Base-by-base conservation (phyloP, 37 sponge, comb jelly and placozoan genomes). In the Ephydatia muelleri region DNA sequence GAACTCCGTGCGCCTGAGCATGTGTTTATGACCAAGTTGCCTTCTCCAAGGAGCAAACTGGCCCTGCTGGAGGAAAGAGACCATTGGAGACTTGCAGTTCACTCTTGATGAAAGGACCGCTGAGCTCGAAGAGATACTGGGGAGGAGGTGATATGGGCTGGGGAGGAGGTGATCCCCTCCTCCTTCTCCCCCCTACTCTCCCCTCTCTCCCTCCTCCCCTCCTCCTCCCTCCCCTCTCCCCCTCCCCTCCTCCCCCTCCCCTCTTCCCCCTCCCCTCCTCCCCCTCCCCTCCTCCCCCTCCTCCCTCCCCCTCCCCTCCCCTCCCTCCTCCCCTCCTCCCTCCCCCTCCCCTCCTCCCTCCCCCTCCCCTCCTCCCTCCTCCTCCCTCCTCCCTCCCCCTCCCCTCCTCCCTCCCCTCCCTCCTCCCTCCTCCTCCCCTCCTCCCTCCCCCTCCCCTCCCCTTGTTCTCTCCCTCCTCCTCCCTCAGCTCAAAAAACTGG, bases 31-130 rank as follows among this genome's bases (percentile, higher is more conserved):
- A 90, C 48, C 83, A 83, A 73, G 12, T 78, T 48, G 65, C 67
- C 57, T 88, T 88, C 75, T 85, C 88, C 35, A 82, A 67, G 70
- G 81, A 84, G 40, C 91, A 93, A n/a, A 85, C 82, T 87, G 40
- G 83, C 88, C 32, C 34, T 92, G 65, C 47, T 95, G 75, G 90
- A 92, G 78, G 95, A 95, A 77, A 87, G 83, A 13, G 89, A 92
- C 29, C 85, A 87, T 89, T 27, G 84, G 72, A 3, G 94, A 94
- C 73, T 88, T 91, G 21, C 94, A 91, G 90, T 95, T 92, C 67
- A 83, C 72, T 43, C 80, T 92, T 47, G 95, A 95, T 34, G 93
- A 92, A 80, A 65, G 38, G 26, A 57, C 73, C 21, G 88, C 93
- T 32, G 73, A 95, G 65, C 72, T 95, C 29, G 95, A 92, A 27